Evolutionary conservation across 1,140 invertebrate species (phyloP).

Genomic region (Hypothenemus hampei): DNA sequence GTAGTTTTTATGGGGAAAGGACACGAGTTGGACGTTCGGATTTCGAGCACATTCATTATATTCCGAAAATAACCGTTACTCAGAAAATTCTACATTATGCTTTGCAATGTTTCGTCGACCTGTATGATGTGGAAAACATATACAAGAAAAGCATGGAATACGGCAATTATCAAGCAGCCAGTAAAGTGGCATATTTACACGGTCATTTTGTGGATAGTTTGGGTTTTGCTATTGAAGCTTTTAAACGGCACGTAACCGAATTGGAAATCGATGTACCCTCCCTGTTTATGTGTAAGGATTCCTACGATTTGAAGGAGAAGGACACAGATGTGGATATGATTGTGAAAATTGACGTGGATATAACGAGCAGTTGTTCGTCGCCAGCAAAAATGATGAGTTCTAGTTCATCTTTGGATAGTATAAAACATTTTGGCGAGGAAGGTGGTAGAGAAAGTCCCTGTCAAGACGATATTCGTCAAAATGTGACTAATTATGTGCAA

Average conservation of each 20-base stretch:
- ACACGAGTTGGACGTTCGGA: conserved; percentile 1
- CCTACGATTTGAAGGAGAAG: conserved; percentile 29
- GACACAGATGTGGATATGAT: conserved; percentile 34
- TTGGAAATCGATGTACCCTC: conserved; percentile 30
- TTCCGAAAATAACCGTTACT: conserved; percentile 35
- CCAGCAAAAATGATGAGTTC: conserved; percentile 40
- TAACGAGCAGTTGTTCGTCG: conserved; percentile 28
- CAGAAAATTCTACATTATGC: conserved; percentile 44
- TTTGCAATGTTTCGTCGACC: conserved; percentile 42
- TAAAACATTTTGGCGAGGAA: conserved; percentile 42
- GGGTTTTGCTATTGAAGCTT: conserved; percentile 45
- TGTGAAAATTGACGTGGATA: conserved; percentile 32
- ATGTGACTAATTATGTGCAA: conserved; percentile 41
- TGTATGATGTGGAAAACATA: conserved; percentile 43
- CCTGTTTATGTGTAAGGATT: conserved; percentile 29
- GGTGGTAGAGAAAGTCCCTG: conserved; percentile 44
- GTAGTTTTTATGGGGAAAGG: not conserved
- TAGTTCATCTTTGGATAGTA: conserved; percentile 44
- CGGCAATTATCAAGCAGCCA: conserved; percentile 46
- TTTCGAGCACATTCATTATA: conserved; percentile 32
- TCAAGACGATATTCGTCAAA: conserved; percentile 40
- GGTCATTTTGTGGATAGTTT: conserved; percentile 46
- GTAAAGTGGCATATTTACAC: conserved; percentile 45
- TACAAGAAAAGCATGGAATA: conserved; percentile 42
- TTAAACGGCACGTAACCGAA: conserved; percentile 39